These are phyloP conservation scores for Plagodis pulveraria DNA, from an alignment of 2,888 invertebrate genomes.

Conservation along the genomic window DNA sequence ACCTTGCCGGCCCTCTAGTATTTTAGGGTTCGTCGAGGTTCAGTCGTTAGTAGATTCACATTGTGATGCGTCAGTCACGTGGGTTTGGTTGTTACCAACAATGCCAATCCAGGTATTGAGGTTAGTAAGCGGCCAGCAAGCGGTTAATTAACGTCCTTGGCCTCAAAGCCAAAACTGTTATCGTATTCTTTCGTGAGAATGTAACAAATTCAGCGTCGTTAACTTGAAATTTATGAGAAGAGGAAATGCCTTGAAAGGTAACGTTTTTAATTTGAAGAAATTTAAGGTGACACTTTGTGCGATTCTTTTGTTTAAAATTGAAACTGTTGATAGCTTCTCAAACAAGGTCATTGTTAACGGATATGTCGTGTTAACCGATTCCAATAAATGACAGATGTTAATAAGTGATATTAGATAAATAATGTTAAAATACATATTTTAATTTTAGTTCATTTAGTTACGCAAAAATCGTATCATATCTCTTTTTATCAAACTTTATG, in stretches of 20 bases:
- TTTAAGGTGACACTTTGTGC: too few species aligned
- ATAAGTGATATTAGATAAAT: too few species aligned
- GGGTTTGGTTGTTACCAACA: slow-evolving; percentile 8
- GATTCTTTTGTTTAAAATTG: too few species aligned
- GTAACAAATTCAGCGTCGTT: slow-evolving; percentile 28
- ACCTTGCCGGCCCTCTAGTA: slow-evolving; percentile 14
- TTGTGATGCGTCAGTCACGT: slow-evolving; percentile 1
- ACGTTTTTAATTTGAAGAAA: slow-evolving; percentile 32
- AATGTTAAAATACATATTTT: too few species aligned
- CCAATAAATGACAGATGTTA: too few species aligned
- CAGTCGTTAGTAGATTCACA: too few species aligned
- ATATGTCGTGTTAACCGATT: too few species aligned
- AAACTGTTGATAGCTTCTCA: too few species aligned
- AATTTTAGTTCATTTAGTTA: too few species aligned
- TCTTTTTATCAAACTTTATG: too few species aligned
- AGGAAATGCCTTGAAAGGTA: slow-evolving; percentile 30
- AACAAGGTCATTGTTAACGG: too few species aligned
- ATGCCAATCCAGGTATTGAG: slow-evolving; percentile 30
- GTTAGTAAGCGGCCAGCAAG: slow-evolving; percentile 18
- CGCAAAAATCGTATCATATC: too few species aligned
- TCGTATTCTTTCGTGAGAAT: slow-evolving; percentile 27
- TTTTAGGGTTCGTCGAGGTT: slow-evolving; percentile 10
- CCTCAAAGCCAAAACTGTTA: slow-evolving; percentile 28
- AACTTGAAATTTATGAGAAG: slow-evolving; percentile 31
- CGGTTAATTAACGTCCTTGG: slow-evolving; percentile 33